A percentile compares a stretch with the other conserved stretches of the same genome.
Evolutionary conservation across 1,140 invertebrate genomes (phyloP).

Genomic region (Ceratina australensis): DNA sequence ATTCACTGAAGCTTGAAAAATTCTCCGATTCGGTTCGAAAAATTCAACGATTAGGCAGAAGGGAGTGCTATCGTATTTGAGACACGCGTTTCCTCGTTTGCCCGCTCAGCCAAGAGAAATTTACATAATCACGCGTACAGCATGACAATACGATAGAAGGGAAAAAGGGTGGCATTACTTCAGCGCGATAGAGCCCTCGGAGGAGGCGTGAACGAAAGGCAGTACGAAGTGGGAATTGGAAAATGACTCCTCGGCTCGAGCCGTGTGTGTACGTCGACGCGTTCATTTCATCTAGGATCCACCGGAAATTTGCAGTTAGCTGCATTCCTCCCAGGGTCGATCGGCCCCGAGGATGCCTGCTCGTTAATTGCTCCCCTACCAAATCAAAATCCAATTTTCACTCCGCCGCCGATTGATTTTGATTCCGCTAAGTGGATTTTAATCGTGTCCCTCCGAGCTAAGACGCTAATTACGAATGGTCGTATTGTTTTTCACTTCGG

Average conservation of each 20-base stretch:
- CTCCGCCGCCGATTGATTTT: constrained; percentile 43
- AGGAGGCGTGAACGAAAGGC: constrained; percentile 38
- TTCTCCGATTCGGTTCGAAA: neutral
- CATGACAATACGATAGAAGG: constrained; percentile 11
- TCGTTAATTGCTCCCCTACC: constrained; percentile 65
- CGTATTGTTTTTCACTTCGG: no score
- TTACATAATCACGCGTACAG: constrained; percentile 36
- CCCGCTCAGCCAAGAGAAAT: constrained; percentile 23
- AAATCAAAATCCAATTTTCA: constrained; percentile 64
- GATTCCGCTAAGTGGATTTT: constrained; percentile 36
- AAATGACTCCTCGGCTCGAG: constrained; percentile 56
- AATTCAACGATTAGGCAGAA: neutral
- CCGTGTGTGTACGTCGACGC: constrained; percentile 33
- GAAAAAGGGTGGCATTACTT: neutral
- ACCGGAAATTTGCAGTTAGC: constrained; percentile 77
- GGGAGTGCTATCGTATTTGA: neutral
- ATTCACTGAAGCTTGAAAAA: no score
- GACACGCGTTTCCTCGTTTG: constrained; percentile 15
- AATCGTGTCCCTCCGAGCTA: neutral
- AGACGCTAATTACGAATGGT: neutral
- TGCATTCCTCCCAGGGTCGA: constrained; percentile 73
- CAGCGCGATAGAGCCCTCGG: constrained; percentile 23
- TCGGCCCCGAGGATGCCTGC: constrained; percentile 50
- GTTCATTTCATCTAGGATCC: constrained; percentile 65
- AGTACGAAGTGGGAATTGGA: constrained; percentile 31